Percentiles rank a stretch among this genome's conserved stretches.
These are phyloP conservation scores for Lamproptera curius DNA, from an alignment of 2,888 invertebrate species.

Conservation along the genomic window DNA sequence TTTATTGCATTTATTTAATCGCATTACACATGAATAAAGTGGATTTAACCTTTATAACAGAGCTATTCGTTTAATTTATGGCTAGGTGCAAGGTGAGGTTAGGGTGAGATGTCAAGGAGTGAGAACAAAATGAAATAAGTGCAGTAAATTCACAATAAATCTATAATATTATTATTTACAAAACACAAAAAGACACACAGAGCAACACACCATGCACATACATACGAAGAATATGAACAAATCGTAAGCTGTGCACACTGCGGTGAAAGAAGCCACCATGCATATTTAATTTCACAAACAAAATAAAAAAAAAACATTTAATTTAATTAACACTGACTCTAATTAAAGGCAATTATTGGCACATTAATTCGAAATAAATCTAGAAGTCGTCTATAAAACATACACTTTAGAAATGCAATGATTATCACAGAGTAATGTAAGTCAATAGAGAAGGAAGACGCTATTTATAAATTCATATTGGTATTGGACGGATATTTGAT, in stretches of 20 bases:
- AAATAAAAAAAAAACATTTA: conserved; percentile 1
- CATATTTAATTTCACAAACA: conserved; percentile 34
- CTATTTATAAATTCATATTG: conserved; percentile 2
- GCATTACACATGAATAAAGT: too few species aligned
- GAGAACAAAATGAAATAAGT: conserved; percentile 71
- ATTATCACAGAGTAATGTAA: conserved; percentile 17
- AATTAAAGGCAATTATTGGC: conserved; percentile 15
- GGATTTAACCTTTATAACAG: conserved; percentile 32
- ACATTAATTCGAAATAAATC: conserved; percentile 19
- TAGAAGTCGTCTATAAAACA: conserved; percentile 11
- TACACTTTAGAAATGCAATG: conserved; percentile 6
- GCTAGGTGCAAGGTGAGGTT: conserved; percentile 44
- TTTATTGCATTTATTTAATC: too few species aligned
- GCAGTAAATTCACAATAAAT: conserved; percentile 69
- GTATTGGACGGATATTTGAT: conserved; percentile 20
- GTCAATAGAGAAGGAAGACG: conserved; percentile 14
- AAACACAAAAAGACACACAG: conserved; percentile 56
- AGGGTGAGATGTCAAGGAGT: conserved; percentile 58
- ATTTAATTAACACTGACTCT: conserved; percentile 10
- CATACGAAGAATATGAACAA: conserved; percentile 57
- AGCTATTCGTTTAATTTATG: conserved; percentile 33
- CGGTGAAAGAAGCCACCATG: conserved; percentile 63
- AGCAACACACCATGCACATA: conserved; percentile 78
- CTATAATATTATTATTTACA: conserved; percentile 75
- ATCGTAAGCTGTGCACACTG: conserved; percentile 68